phyloP scores from a whole-genome alignment of 2,113 vertebrate species.

The Lycocorax pyrrhopterus region DNA sequence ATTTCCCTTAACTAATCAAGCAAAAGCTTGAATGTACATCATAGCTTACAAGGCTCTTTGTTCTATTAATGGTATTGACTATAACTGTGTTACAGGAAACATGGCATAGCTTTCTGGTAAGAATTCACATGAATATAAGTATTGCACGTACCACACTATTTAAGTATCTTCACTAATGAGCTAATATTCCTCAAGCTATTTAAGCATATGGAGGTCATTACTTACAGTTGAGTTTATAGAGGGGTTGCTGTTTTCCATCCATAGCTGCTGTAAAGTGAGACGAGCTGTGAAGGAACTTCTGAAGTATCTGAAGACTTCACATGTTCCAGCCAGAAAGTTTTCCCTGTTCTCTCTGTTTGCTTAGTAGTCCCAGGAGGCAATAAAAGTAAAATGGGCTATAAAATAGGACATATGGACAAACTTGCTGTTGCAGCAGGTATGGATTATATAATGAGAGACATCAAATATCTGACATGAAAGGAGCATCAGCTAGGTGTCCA shows the following conservation, averaged over 20 bases:
- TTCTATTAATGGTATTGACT: background rate
- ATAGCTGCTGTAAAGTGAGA: slow-evolving; percentile 33
- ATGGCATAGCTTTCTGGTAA: background rate
- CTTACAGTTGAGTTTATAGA: background rate
- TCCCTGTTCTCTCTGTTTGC: background rate
- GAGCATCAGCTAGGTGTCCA: background rate
- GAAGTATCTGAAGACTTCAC: background rate
- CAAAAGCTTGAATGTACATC: background rate
- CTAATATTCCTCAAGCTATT: background rate
- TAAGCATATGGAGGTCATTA: slow-evolving; percentile 34
- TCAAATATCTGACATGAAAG: background rate
- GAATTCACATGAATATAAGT: background rate
- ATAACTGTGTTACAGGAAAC: background rate
- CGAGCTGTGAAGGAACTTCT: background rate
- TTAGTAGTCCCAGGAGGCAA: background rate
- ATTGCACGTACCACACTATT: background rate
- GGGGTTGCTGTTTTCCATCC: background rate
- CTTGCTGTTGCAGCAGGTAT: background rate
- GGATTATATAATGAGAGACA: background rate
- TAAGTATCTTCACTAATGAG: background rate
- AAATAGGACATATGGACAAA: background rate
- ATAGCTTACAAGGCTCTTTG: background rate
- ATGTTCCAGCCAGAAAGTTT: background rate
- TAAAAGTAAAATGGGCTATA: slow-evolving; percentile 9
- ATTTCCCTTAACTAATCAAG: slow-evolving; percentile 13